phyloP scores from a whole-genome alignment of 2,888 invertebrate genomes.

The Phortica okadai region DNA sequence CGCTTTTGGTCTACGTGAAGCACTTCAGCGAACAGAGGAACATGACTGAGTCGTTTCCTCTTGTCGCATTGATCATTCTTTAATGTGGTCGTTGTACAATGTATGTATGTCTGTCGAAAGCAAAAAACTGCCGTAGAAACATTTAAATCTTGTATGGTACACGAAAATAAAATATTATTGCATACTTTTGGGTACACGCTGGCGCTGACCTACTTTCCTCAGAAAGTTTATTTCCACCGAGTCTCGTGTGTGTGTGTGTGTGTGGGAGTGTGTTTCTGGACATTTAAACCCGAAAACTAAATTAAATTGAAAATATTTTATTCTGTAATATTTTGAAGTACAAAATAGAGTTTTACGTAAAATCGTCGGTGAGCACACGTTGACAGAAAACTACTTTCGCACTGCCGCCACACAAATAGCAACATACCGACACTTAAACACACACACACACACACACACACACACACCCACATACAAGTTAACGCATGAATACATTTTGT shows the following conservation, averaged over 20 bases:
- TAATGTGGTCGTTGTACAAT: too few relatives aligned
- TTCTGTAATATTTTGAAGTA: too few relatives aligned
- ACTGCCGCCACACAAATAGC: neutral
- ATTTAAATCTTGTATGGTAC: neutral
- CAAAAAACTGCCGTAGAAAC: constrained; percentile 19
- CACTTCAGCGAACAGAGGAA: too few relatives aligned
- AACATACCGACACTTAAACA: constrained; percentile 27
- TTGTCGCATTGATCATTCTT: too few relatives aligned
- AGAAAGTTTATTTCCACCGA: constrained; percentile 15
- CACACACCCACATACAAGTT: constrained; percentile 36
- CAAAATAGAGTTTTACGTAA: constrained; percentile 27
- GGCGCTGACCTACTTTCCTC: constrained; percentile 20
- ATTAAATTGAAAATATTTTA: constrained; percentile 64
- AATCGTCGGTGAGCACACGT: neutral
- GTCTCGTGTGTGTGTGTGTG: constrained; percentile 5
- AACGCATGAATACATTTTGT: constrained; percentile 37
- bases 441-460: constrained; percentile 38
- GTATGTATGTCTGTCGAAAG: neutral
- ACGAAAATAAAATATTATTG: constrained; percentile 44
- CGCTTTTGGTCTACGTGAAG: too few relatives aligned
- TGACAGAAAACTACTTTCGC: constrained; percentile 33
- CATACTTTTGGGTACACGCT: constrained; percentile 57
- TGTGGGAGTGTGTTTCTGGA: constrained; percentile 35
- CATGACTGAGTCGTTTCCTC: too few relatives aligned
- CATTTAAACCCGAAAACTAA: constrained; percentile 68